These are phyloP conservation scores for Xenus cinereus DNA, from an alignment of 2,113 vertebrate species.

Conservation along the genomic window DNA sequence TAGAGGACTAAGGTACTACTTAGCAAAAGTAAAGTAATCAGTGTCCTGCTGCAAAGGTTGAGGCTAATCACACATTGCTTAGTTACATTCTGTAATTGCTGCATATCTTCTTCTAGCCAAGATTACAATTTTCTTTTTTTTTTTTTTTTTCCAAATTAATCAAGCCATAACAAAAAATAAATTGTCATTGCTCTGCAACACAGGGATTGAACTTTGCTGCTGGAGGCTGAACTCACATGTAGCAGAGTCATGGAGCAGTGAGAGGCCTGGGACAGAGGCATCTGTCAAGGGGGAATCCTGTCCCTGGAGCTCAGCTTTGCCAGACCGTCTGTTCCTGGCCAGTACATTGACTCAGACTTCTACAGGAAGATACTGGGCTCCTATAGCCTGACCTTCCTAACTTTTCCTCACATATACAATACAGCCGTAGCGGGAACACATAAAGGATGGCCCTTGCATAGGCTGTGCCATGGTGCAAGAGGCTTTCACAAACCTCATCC, in stretches of 20 bases:
- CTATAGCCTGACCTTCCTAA: neutral
- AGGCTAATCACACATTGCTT: neutral
- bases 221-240: rapidly evolving
- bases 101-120: neutral
- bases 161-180: neutral
- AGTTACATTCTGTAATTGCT: neutral
- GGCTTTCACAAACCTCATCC: neutral
- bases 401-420: neutral
- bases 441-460: neutral
- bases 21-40: neutral
- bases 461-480: neutral
- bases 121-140: neutral
- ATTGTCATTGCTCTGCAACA: neutral
- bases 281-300: rapidly evolving
- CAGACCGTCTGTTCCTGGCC: neutral
- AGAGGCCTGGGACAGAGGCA: neutral
- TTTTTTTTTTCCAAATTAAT: neutral
- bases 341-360: neutral
- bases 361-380: neutral
- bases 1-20: neutral
- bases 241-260: neutral
- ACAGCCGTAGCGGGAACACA: neutral
- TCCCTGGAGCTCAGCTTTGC: neutral
- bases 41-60: neutral
- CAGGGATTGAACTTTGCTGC: neutral